Evolutionary conservation across 2,797 vertebrate genomes (phyloP), one percentile per base, ranked within the genome.

Genomic region (Mastacembelus armatus): DNA sequence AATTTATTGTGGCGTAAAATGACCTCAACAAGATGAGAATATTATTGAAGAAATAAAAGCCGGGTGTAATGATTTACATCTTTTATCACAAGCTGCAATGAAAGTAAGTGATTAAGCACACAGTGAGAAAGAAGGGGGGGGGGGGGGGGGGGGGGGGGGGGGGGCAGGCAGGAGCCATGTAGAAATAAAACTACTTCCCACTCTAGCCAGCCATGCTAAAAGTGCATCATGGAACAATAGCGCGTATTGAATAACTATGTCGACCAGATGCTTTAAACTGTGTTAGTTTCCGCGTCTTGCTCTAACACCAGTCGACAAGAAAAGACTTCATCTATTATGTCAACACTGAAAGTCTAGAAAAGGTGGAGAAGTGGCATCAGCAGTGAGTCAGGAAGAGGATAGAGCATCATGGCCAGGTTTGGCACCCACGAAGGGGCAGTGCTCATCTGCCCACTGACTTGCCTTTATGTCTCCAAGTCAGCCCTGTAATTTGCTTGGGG

Each of bases 401-500:
- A 3, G 27, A 69, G 61, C 32, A 44, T 52, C 47, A 35, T 70
- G 72, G 54, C 66, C 48, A 70, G 57, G 62, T 69, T 58, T 89
- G 87, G 89, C 86, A 88, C 76, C 77, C 70, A 71, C 42, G 55
- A 71, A 68, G 78, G 89, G 90, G 88, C 80, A 87, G 77, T 18
- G 70, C 71, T 84, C 84, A 50, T 82, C 70, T 90, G 85, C 86
- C 88, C 80, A 80, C 78, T 8, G 45, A 80, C 56, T 51, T 84
- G 85, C 85, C 86, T 75, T 88, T 79, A 80, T 85, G 85, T 90
- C 89, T 93, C 84, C 66, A 72, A 89, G 88, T 84, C 87, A 84
- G 82, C 83, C 89, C 89, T 90, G 92, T 90, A 93, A 94, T 93
- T 93, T 94, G 93, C 92, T 93, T 77, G 89, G 86, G 92, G 92